Conservation (phyloP, 2,113 vertebrate species). For the Xerus inauris region DNA sequence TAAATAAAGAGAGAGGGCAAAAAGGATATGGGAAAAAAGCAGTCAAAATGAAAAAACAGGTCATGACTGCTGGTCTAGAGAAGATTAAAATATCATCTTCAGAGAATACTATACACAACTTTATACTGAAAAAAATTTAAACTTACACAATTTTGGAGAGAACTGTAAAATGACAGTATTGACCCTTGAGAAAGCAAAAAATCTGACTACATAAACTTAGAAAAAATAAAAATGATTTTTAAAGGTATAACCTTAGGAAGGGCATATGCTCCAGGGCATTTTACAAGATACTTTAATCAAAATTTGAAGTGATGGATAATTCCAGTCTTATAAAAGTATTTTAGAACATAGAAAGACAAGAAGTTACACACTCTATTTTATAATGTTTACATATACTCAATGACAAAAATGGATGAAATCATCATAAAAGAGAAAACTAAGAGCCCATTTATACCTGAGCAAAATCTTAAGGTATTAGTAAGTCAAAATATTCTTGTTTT, state of each 20-base stretch:
- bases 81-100: constrained; percentile 60
- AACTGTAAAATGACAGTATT: constrained; percentile 15
- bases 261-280: neutral
- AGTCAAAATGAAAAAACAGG: constrained; percentile 27
- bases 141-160: neutral
- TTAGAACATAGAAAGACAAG: neutral
- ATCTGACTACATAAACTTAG: constrained; percentile 7
- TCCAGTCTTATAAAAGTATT: neutral
- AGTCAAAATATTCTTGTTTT: neutral
- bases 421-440: neutral
- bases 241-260: neutral
- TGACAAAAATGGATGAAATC: neutral
- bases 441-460: neutral
- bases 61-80: neutral
- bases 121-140: constrained; percentile 17
- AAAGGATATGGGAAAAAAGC: neutral
- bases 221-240: neutral
- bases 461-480: neutral
- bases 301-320: neutral
- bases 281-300: neutral
- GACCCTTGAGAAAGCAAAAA: neutral
- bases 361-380: neutral
- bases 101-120: neutral
- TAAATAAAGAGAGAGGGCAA: constrained; percentile 30
- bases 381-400: neutral